Evolutionary conservation across 2,113 vertebrate genomes (phyloP), one percentile per base, ranked within the genome.

Genomic region (Marcusenius ussheri): DNA sequence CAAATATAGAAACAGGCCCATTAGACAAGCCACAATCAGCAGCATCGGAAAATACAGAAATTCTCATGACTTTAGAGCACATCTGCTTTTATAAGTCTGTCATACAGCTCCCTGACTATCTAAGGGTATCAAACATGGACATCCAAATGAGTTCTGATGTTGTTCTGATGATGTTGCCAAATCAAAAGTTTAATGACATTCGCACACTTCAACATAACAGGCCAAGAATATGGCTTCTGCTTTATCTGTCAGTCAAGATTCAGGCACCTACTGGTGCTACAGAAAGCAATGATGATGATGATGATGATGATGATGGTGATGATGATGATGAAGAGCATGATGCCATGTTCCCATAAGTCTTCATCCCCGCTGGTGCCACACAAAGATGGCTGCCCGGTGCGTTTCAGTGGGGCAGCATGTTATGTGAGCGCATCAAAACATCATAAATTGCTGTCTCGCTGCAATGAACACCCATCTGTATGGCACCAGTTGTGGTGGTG

Each of bases 61-160:
- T 45, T 58, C 51, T 45, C 35, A 3, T n/a, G 87, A 15, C 53
- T 51, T 87, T 31, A 51, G 9, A 49, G n/a, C 13, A 27, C 45
- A 90, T 86, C 91, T 89, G 91, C 90, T 91, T 89, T 90, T 47
- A 91, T 93, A 93, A 94, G 90, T 91, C 91, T 88, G 92, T 92
- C 92, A 93, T 92, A 91, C 90, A 93, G 92, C 92, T 92, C 92
- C 90, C 88, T 94, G 91, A 88, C 90, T 86, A 45, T 10, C 31
- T 51, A 17, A 74, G 83, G 35, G 66, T 42, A 27, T 74, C 56
- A 47, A n/a, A 51, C 74, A 89, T 83, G 66, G 2, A 42, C 90
- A 91, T 91, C 27, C 21, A 45, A 46, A 88, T 91, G 90, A 74
- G 45, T 42, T 56, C 89, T 92, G n/a, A 50, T 27, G 45, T n/a